A percentile compares a stretch with the other conserved stretches of the same genome.
Conservation (phyloP, 1,140 invertebrate species). For the Temnothorax longispinosus region DNA sequence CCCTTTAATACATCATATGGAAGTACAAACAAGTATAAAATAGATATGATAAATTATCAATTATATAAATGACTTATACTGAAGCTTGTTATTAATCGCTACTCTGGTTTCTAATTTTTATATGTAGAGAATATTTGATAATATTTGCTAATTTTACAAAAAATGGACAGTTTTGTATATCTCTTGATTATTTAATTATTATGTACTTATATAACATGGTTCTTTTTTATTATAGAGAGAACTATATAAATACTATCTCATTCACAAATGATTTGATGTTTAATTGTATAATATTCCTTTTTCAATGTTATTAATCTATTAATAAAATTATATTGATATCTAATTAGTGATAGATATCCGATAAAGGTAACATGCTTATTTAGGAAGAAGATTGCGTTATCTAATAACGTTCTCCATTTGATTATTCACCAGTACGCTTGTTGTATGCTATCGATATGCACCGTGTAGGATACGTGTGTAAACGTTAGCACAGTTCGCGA, state of each 20-base stretch:
- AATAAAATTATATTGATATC: neutral
- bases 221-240: neutral
- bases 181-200: neutral
- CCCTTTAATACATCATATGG: neutral
- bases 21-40: neutral
- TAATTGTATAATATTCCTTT: neutral
- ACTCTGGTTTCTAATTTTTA: neutral
- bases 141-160: neutral
- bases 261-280: neutral
- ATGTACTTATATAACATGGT: neutral
- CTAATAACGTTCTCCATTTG: neutral
- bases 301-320: neutral
- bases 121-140: neutral
- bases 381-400: neutral
- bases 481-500: constrained; percentile 16
- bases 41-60: neutral
- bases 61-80: neutral
- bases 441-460: neutral
- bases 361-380: neutral
- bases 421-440: neutral
- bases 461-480: neutral
- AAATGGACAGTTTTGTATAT: neutral
- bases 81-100: neutral
- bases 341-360: neutral
- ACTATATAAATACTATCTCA: neutral